Evolutionary conservation across 1,140 invertebrate genomes (phyloP).

Genomic region (Periplaneta americana): DNA sequence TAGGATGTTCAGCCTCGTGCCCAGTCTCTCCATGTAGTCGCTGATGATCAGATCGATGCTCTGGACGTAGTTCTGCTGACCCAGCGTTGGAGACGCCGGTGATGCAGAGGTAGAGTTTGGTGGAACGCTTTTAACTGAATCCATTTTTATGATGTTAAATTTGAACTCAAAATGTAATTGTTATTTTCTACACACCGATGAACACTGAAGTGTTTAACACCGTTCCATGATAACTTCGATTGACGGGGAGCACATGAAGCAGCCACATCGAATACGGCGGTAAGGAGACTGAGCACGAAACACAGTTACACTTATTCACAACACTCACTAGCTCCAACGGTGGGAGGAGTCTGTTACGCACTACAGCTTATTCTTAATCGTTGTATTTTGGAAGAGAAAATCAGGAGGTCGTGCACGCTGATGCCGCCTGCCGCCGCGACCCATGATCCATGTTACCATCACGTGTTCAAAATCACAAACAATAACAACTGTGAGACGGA

Average conservation of each 20-base stretch:
- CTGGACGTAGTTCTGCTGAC: conserved; percentile 3
- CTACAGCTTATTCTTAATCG: neutral
- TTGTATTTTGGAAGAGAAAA: neutral
- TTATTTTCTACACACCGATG: neutral
- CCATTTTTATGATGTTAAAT: neutral
- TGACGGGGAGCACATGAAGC: neutral
- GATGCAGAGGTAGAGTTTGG: neutral
- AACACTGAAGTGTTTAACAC: neutral
- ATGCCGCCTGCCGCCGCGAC: neutral
- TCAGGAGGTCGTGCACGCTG: neutral
- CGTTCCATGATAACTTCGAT: neutral
- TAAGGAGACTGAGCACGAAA: neutral
- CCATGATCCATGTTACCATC: conserved; percentile 1
- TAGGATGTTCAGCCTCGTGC: conserved; percentile 74
- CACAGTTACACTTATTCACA: neutral
- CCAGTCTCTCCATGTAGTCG: conserved; percentile 84
- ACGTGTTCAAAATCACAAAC: neutral
- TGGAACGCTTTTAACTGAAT: conserved; percentile 4
- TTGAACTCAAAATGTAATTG: neutral
- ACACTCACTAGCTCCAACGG: neutral
- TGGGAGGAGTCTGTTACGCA: neutral
- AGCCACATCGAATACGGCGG: neutral
- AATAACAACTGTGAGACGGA: neutral
- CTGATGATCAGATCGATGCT: conserved; percentile 49
- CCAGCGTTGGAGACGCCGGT: neutral